Conservation (phyloP, 2,113 vertebrate genomes). For the Phainopepla nitens region DNA sequence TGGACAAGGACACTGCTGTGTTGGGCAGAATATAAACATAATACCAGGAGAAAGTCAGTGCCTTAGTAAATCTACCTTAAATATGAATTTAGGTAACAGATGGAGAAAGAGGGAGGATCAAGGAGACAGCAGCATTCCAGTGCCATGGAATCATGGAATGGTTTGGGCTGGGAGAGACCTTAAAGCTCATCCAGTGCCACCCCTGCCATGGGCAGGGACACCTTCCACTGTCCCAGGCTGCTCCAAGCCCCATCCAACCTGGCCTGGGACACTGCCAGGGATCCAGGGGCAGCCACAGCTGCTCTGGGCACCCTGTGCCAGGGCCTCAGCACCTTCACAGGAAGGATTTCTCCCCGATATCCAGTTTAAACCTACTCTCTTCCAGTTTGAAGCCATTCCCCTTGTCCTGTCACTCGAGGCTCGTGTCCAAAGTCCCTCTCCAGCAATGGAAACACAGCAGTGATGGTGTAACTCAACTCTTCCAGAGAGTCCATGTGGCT, state of each 20-base stretch:
- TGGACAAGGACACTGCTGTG: not conserved
- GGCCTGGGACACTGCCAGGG: not conserved
- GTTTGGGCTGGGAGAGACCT: not conserved
- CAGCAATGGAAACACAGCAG: not conserved
- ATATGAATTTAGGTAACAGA: not conserved
- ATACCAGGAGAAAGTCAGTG: not conserved
- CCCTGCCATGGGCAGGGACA: not conserved
- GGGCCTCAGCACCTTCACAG: fast-evolving
- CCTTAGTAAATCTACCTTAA: not conserved
- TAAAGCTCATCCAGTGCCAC: not conserved
- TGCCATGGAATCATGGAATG: not conserved
- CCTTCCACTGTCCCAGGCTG: fast-evolving
- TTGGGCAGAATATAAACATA: not conserved
- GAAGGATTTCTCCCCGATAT: not conserved
- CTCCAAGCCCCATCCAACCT: fast-evolving
- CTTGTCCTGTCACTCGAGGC: not conserved
- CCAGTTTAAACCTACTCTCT: not conserved
- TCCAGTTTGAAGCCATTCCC: not conserved
- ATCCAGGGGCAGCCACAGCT: not conserved
- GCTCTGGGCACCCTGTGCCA: not conserved
- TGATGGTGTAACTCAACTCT: not conserved
- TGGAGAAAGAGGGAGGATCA: not conserved
- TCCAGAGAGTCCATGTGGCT: not conserved
- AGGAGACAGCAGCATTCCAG: not conserved
- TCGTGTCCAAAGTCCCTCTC: not conserved